phyloP scores from a whole-genome alignment of 1,140 invertebrate species.

The Kradibia gibbosae region DNA sequence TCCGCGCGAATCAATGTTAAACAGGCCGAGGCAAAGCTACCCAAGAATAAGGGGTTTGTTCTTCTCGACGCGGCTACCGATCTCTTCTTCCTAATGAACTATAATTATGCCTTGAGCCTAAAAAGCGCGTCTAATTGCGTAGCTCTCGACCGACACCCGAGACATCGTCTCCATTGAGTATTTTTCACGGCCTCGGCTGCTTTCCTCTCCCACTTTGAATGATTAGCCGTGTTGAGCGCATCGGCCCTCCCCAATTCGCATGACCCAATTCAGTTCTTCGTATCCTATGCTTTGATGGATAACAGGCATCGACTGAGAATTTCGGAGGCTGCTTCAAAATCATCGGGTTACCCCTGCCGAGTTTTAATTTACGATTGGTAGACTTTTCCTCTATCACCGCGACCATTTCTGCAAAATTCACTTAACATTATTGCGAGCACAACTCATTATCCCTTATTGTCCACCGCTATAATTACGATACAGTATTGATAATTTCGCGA shows the following conservation, averaged over 20 bases:
- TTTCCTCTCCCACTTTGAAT: background rate
- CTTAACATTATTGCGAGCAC: background rate
- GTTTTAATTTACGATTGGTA: conserved; percentile 5
- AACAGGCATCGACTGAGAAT: conserved; percentile 9
- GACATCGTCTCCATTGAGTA: background rate
- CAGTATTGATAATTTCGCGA: background rate
- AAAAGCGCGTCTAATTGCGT: conserved; percentile 66
- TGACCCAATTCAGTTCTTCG: conserved; percentile 26
- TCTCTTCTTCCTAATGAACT: conserved; percentile 59
- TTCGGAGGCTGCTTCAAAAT: background rate
- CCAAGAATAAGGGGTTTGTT: conserved; percentile 17
- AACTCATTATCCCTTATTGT: background rate
- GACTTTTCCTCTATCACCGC: background rate
- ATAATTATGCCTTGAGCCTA: conserved; percentile 62
- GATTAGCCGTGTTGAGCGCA: background rate
- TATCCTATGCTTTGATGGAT: conserved; percentile 16
- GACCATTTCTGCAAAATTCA: background rate
- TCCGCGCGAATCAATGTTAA: conserved; percentile 58
- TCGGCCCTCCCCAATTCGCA: background rate
- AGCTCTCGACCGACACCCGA: conserved; percentile 34
- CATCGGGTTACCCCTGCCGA: background rate
- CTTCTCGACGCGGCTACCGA: background rate
- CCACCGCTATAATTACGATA: background rate
- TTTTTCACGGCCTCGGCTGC: background rate
- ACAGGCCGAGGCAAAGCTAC: conserved; percentile 49